Evolutionary conservation across 2,797 vertebrate species (phyloP), one percentile per base, ranked within the genome.

Genomic region (Melanogrammus aeglefinus): DNA sequence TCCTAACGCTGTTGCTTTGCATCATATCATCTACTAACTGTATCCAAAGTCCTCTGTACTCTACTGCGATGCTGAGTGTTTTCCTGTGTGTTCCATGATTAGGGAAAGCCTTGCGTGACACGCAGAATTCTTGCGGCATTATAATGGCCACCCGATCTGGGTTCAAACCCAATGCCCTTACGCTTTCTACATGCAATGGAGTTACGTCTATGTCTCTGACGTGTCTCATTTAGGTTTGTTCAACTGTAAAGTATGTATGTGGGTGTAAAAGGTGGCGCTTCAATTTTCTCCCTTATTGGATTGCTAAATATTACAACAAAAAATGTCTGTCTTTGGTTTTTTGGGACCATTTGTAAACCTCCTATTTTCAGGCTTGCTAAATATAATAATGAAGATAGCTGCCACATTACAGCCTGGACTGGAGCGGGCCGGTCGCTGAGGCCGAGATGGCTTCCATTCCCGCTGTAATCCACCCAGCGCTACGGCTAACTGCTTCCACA

Each of bases 391-490:
- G 71, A 78, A 78, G 76, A 81, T 81, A 77, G 77, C 77, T 78
- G 57, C 77, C 77, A 81, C 77, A 81, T 75, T 72, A 41, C 80
- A 16, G 35, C 41, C 73, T 47, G 79, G 27, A 72, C 77, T 78
- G 51, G 44, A 69, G 41, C 72, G 76, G 73, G 78, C 73, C 75
- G 73, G 73, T 82, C 73, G 47, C 79, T 38, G 63, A 78, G 73
- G 82, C 77, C 84, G 90, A 88, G 87, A 91, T 91, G 91, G 90
- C 87, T 90, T 84, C 90, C 84, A 92, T 92, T 92, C 92, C 39
- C 88, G 86, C 89, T 86, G 84, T 78, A 86, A 88, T 88, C 86
- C 81, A 80, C 29, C 77, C 79, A 73, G 9, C 14, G 69, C 29
- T 70, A 35, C 73, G 41, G 81, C 72, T 91, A 92, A 92, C 88